Base-by-base conservation (phyloP, 2,113 vertebrate species). In the Caretta caretta region DNA sequence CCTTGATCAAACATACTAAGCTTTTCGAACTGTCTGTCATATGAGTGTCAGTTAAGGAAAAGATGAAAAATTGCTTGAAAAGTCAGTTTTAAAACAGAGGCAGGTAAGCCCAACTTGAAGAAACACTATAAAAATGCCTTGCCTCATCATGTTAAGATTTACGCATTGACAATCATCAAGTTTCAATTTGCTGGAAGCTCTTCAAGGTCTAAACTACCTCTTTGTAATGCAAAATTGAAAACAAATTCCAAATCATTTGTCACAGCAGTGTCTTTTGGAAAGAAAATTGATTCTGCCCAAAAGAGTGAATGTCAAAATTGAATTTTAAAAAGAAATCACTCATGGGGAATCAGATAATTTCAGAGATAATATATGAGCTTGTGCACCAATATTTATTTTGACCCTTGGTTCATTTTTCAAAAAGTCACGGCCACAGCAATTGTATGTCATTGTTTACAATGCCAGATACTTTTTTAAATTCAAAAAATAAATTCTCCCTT, bases 1-100 rank as follows among this genome's bases (percentile, higher is more conserved):
- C 97, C 94, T 97, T 97, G 90, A 89, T 59, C 89, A 94, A 95
- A 93, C 59, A 10, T 16, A 87, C 29, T 81, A 89, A 96, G 51
- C n/a, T 91, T 35, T 96, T 97, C 87, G 76, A 83, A 89, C 51
- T 89, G 4, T 76, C 81, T 88, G 59, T n/a, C 84, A 92, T 29
- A 79, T 78, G 46, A 85, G 12, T 84, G 50, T 53, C 3, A 53
- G 82, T 90, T 87, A 83, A 91, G 57, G 91, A 96, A 59, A 48
- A 91, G 1, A 38, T 48, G 42, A 86, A 65, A 9, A 35, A 53
- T 90, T 78, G 8, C 29, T 90, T 81, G 12, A 85, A 80, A 57
- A n/a, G 3, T 35, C 5, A 29, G 9, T 56, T 13, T 11, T 83
- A 17, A 5, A 91, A 84, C 79, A 75, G 51, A 89, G 17, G 13